Percentiles rank a stretch among this genome's conserved stretches.
phyloP scores from a whole-genome alignment of 2,888 invertebrate species.

The Aricia artaxerxes region DNA sequence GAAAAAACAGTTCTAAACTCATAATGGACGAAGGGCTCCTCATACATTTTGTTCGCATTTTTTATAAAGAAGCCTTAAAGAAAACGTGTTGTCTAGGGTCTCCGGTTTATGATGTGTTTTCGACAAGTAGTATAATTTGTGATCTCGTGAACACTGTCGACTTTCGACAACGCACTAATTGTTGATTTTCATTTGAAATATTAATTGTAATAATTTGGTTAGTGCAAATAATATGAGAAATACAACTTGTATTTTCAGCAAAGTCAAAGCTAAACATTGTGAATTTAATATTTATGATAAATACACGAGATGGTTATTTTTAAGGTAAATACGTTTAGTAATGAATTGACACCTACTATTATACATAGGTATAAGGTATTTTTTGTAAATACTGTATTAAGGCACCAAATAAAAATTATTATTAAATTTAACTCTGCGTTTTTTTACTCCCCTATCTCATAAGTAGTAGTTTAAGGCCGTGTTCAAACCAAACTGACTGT shows the following conservation, averaged over 20 bases:
- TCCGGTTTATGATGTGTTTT: constrained; percentile 11
- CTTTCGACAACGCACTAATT: constrained; percentile 1
- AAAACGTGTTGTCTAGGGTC: too few species aligned
- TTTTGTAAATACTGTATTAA: constrained; percentile 72
- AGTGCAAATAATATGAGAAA: background rate
- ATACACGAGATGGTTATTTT: constrained; percentile 28
- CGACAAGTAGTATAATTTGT: constrained; percentile 11
- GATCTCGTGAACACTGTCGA: constrained; percentile 23
- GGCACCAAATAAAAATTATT: constrained; percentile 64
- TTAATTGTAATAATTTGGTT: background rate
- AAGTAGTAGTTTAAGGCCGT: too few species aligned
- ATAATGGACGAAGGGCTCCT: too few species aligned
- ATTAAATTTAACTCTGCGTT: constrained; percentile 56
- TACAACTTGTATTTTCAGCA: constrained; percentile 2
- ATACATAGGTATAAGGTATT: constrained; percentile 54
- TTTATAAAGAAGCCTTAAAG: too few species aligned
- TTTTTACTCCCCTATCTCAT: background rate
- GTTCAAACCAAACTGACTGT: too few species aligned
- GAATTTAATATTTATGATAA: constrained; percentile 6
- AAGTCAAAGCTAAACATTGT: background rate
- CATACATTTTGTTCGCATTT: too few species aligned
- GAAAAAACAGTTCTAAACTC: too few species aligned
- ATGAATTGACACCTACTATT: constrained; percentile 50
- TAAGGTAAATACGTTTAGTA: constrained; percentile 37
- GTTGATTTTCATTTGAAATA: background rate